Base-by-base conservation (phyloP, 2,888 invertebrate species). In the Notodonta dromedarius region DNA sequence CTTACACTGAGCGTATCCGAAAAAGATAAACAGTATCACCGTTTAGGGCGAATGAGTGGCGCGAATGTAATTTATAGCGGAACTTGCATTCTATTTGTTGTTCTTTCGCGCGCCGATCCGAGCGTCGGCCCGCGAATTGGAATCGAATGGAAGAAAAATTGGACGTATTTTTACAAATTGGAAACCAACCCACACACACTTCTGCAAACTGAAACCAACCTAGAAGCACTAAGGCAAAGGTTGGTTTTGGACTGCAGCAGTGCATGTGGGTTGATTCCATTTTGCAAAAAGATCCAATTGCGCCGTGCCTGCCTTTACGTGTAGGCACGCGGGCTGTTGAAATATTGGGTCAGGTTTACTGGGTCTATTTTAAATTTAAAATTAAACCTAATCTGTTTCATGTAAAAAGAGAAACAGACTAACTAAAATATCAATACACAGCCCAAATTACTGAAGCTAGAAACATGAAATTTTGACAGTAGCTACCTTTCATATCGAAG, bases 51-150 rank as follows among this genome's bases (percentile, higher is more conserved):
- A 71, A 61, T 73, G 82, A 82, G 74, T 74, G 76, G 77, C 76
- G 74, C 70, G 70, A 76, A 75, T 74, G 80, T 83, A 80, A 84
- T 85, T 83, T 82, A 85, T 83, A 70, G 79, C 70, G 65, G 60
- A 76, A 81, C 75, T 80, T 81, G 76, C 81, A 78, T 80, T 80
- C 69, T 57, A 77, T 82, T 80, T 81, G 79, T 75, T 78, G 68
- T 24, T 24, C 75, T 76, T 73, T 70, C 59, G 55, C 62, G 48
- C 40, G 39, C 52, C 12, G 4, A 32, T 52, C 5, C 52, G 9
- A 32, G 2, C 32, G 32, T 32, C 32, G 52, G 12, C 32, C 5
- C 13, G 12, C 52, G 13, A 52, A 52, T 52, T 11, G 52, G 52
- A 52, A 52, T 24, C 32, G 52, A 52, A 52, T 52, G 12, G 32